phyloP scores from a whole-genome alignment of 2,888 invertebrate species.

The Aphodius sticticus region DNA sequence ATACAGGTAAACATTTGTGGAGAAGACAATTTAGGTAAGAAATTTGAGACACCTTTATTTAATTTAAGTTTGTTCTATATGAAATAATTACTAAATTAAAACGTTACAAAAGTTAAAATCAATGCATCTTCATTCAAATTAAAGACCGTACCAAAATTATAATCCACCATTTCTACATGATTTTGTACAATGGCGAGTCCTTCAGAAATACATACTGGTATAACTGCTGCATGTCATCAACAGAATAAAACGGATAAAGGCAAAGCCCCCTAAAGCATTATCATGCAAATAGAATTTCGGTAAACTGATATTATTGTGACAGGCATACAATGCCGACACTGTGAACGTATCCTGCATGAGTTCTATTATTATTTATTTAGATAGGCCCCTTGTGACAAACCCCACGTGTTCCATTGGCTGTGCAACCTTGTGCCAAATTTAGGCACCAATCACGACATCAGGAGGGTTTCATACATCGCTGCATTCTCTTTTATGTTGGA shows the following conservation, averaged over 20 bases:
- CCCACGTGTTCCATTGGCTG: conserved; percentile 38
- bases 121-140: background rate
- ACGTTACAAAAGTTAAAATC: too few species aligned
- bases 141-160: conserved; percentile 4
- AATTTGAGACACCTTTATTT: too few species aligned
- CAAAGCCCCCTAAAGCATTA: conserved; percentile 27
- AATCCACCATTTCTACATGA: background rate
- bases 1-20: too few species aligned
- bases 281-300: conserved; percentile 37
- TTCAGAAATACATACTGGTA: background rate
- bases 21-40: too few species aligned
- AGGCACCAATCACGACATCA: conserved; percentile 36
- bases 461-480: conserved; percentile 15
- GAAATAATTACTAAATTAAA: too few species aligned
- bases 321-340: conserved; percentile 39
- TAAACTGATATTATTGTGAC: conserved; percentile 41
- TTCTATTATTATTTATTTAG: conserved; percentile 40
- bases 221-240: background rate
- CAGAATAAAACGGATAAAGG: background rate
- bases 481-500: background rate
- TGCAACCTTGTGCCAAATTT: conserved; percentile 28
- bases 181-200: background rate
- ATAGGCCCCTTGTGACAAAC: conserved; percentile 35
- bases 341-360: conserved; percentile 37
- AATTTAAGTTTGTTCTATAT: too few species aligned